A percentile compares a stretch with the other conserved stretches of the same genome.
Conservation (phyloP, 2,888 invertebrate species). For the Anthrax anthrax region DNA sequence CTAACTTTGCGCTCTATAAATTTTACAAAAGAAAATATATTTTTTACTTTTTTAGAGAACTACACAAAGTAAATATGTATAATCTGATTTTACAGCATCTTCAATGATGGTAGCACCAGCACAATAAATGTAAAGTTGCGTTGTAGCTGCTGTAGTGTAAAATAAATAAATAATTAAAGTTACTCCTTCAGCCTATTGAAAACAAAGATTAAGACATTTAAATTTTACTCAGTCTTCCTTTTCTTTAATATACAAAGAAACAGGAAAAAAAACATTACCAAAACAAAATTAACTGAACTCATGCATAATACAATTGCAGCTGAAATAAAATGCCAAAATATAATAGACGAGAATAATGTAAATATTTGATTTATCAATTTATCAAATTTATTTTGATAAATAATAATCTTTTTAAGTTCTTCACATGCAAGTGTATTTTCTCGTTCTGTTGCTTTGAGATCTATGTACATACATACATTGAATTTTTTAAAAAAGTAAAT, state of each 20-base stretch:
- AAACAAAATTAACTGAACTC: constrained; percentile 27
- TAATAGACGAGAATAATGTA: constrained; percentile 23
- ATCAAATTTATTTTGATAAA: not conserved
- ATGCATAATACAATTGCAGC: constrained; percentile 28
- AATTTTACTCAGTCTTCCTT: not conserved
- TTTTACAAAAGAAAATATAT: not conserved
- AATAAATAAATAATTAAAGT: constrained; percentile 4
- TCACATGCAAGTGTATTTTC: not conserved
- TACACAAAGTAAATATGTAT: not conserved
- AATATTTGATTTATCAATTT: constrained; percentile 14
- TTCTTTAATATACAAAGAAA: too few relatives aligned
- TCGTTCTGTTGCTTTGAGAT: not conserved
- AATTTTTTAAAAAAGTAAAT: not conserved
- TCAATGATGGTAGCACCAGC: constrained; percentile 3
- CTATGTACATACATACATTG: not conserved
- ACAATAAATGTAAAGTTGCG: constrained; percentile 8
- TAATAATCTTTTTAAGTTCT: not conserved
- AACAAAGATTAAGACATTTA: not conserved
- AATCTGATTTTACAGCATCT: constrained; percentile 2
- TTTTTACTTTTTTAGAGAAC: too few relatives aligned
- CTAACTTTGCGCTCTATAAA: constrained; percentile 5
- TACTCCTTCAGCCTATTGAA: constrained; percentile 5
- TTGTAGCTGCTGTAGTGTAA: constrained; percentile 7
- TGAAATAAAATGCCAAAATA: constrained; percentile 29
- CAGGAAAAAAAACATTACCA: too few relatives aligned